Conservation (phyloP, 2,888 invertebrate genomes). For the Eristalinus sepulchralis region DNA sequence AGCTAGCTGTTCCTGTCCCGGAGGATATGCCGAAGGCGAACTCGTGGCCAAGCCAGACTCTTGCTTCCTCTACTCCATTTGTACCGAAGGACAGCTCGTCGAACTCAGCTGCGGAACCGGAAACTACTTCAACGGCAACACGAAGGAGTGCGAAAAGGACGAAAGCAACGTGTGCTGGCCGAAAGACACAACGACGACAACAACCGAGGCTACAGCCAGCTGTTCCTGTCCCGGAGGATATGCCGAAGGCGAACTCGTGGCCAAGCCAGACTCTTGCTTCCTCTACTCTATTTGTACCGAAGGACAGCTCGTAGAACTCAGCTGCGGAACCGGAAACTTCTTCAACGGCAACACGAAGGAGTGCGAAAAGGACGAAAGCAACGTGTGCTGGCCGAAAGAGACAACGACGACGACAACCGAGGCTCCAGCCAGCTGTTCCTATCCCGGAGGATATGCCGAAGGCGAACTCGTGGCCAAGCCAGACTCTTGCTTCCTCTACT, state of each 20-base stretch:
- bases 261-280: constrained; percentile 12
- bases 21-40: neutral
- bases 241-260: neutral
- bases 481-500: constrained; percentile 70
- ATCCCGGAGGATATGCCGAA: constrained; percentile 44
- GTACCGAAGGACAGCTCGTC: constrained; percentile 61
- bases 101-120: constrained; percentile 71
- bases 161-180: constrained; percentile 33
- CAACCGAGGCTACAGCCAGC: neutral
- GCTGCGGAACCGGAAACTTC: constrained; percentile 73
- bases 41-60: constrained; percentile 5
- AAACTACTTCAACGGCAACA: constrained; percentile 72
- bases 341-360: constrained; percentile 56
- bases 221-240: neutral
- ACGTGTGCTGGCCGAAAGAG: constrained; percentile 26
- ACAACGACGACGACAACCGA: neutral
- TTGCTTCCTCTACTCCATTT: constrained; percentile 56
- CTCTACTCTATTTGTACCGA: constrained; percentile 67
- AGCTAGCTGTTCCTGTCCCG: too few relatives aligned
- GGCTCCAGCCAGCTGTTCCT: neutral
- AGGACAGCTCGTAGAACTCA: constrained; percentile 54
- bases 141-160: constrained; percentile 2
- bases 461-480: constrained; percentile 58
- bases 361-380: constrained; percentile 13
- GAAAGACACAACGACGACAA: neutral